phyloP scores from a whole-genome alignment of 2,797 vertebrate species.

The Phrynocephalus guinanensis region DNA sequence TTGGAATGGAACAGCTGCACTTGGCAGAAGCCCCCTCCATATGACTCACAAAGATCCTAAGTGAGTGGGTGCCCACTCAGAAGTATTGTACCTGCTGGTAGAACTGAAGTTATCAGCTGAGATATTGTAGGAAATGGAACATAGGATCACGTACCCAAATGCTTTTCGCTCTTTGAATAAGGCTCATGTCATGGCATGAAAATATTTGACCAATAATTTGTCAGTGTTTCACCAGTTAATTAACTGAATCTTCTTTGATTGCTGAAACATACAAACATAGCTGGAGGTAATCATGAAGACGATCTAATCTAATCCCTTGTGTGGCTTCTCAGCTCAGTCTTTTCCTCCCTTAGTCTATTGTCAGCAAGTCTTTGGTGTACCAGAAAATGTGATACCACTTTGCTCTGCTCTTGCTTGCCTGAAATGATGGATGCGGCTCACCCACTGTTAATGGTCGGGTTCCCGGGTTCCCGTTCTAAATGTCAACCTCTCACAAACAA shows the following conservation, averaged over 20 bases:
- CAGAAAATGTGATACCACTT: not conserved
- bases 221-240: not conserved
- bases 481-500: not conserved
- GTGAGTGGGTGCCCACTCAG: not conserved
- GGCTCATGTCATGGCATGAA: not conserved
- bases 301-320: not conserved
- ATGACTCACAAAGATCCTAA: not conserved
- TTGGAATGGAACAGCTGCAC: not conserved
- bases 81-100: not conserved
- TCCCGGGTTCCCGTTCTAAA: slow-evolving; percentile 20
- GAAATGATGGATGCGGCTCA: not conserved
- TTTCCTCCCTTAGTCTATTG: not conserved
- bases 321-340: not conserved
- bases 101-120: not conserved
- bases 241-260: not conserved
- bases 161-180: not conserved
- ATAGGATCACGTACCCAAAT: not conserved
- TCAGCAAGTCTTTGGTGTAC: not conserved
- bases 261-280: not conserved
- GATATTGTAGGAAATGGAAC: not conserved
- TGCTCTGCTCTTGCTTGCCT: not conserved
- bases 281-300: not conserved
- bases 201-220: not conserved
- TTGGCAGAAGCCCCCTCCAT: not conserved
- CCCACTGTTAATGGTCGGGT: not conserved